Conservation (phyloP, 2,113 vertebrate genomes). For the Beaufortia kweichowensis region DNA sequence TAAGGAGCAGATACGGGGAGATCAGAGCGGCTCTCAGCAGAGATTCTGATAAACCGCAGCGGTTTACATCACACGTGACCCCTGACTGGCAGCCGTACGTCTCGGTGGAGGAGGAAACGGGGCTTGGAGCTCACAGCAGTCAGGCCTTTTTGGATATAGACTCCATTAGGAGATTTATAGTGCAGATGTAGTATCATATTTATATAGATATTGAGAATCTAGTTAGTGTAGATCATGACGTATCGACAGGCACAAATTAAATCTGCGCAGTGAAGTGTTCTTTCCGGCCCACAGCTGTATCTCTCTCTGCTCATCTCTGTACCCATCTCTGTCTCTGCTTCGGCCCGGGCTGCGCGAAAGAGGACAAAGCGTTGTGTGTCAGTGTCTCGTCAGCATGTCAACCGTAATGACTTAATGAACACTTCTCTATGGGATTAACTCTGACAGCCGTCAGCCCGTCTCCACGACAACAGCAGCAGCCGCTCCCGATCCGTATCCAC, state of each 20-base stretch:
- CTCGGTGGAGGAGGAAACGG: background rate
- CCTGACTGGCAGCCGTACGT: slow-evolving; percentile 35
- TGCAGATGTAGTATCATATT: too few species aligned
- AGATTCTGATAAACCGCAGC: slow-evolving; percentile 55
- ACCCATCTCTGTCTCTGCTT: slow-evolving; percentile 45
- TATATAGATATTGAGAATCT: too few species aligned
- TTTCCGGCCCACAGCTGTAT: background rate
- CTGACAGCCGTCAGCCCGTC: slow-evolving; percentile 75
- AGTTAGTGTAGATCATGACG: too few species aligned
- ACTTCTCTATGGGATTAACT: slow-evolving; percentile 78
- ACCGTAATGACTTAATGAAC: slow-evolving; percentile 83
- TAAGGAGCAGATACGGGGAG: slow-evolving; percentile 50
- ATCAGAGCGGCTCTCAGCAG: slow-evolving; percentile 49
- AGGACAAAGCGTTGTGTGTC: slow-evolving; percentile 52
- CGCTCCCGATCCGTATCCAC: slow-evolving; percentile 53
- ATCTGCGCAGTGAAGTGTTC: too few species aligned
- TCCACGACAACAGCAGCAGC: slow-evolving; percentile 64
- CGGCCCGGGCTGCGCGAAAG: slow-evolving; percentile 17
- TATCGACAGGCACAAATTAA: too few species aligned
- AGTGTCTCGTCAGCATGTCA: slow-evolving; percentile 72
- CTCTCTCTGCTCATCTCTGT: slow-evolving; percentile 30
- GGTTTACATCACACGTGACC: background rate
- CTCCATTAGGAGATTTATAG: background rate
- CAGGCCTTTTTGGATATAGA: slow-evolving; percentile 6
- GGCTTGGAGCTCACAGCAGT: background rate